Conservation (phyloP, 2,888 invertebrate species). For the Pristionchus entomophagus region DNA sequence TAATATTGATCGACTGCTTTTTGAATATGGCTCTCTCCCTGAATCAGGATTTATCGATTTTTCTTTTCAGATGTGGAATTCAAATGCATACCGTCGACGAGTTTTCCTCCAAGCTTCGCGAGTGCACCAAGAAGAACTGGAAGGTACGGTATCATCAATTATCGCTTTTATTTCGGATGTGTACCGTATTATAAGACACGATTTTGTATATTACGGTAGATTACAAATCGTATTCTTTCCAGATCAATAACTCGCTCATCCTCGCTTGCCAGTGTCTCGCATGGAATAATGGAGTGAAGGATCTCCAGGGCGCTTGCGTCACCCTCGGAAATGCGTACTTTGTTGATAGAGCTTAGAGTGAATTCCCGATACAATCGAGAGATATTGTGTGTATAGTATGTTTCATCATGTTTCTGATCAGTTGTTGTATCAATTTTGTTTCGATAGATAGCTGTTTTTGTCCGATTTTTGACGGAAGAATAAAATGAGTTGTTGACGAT, state of each 20-base stretch:
- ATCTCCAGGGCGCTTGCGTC: background rate
- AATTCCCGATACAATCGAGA: too few relatives aligned
- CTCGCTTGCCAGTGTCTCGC: slow-evolving; percentile 18
- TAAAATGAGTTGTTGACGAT: too few relatives aligned
- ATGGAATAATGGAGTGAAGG: background rate
- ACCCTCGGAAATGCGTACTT: background rate
- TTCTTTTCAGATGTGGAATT: background rate
- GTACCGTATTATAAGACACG: too few relatives aligned
- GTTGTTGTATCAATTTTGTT: too few relatives aligned
- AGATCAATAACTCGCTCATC: background rate
- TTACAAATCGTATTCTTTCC: background rate
- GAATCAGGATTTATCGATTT: background rate
- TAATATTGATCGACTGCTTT: background rate
- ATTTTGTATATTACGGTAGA: background rate
- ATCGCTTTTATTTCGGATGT: too few relatives aligned
- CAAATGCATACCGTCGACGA: background rate
- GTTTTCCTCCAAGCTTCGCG: background rate
- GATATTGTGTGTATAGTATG: too few relatives aligned
- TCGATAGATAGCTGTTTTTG: too few relatives aligned
- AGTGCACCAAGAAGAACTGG: slow-evolving; percentile 9
- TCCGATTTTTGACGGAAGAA: too few relatives aligned
- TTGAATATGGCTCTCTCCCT: background rate
- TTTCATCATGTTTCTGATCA: too few relatives aligned
- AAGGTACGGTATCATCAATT: too few relatives aligned
- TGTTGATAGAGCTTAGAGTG: background rate